Evolutionary conservation across 2,113 vertebrate genomes (phyloP), one percentile per base, ranked within the genome.

Genomic region (Phocoena phocoena): DNA sequence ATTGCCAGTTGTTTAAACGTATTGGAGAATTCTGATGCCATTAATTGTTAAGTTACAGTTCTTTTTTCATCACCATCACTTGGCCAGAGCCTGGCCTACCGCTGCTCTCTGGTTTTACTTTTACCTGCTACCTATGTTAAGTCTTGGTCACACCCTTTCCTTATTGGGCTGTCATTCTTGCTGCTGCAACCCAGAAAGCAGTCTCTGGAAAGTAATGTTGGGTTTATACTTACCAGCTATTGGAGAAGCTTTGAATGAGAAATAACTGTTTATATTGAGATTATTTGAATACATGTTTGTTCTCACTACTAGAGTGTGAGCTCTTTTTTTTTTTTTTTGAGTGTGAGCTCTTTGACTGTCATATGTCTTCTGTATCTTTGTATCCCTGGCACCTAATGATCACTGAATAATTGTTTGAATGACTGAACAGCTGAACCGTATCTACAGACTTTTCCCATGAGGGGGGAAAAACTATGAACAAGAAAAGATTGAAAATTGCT

Each of bases 1-100:
- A 33, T 36, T 67, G 7, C 84, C 68, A 87, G 55, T 90, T 93
- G 84, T 85, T 96, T 55, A 95, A n/a, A 96, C 60, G 53, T 50
- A 13, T 90, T 92, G 47, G 55, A 70, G 76, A 90, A 77, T 95
- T 88, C 60, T 94, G 44, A 36, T 70, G 36, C 31, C 33, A 12
- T 76, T 82, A 81, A 71, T 83, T 65, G 17, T 91, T 88, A 65
- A 84, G 28, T 65, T 92, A 50, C 21, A 83, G 21, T n/a, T 95
- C 44, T 83, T 94, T 80, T 18, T 92, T 91, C 20, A 76, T 93
- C 44, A 65, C 63, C 44, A 44, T 76, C 55, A 25, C 31, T 76
- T 91, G 33, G 55, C 82, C 25, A 88, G 79, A 81, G 26, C 71
- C 38, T 79, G 41, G 36, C 50, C 71, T 80, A 26, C 36, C 71